Conservation (phyloP, 2,113 vertebrate species). For the Periophthalmodon schlosseri region DNA sequence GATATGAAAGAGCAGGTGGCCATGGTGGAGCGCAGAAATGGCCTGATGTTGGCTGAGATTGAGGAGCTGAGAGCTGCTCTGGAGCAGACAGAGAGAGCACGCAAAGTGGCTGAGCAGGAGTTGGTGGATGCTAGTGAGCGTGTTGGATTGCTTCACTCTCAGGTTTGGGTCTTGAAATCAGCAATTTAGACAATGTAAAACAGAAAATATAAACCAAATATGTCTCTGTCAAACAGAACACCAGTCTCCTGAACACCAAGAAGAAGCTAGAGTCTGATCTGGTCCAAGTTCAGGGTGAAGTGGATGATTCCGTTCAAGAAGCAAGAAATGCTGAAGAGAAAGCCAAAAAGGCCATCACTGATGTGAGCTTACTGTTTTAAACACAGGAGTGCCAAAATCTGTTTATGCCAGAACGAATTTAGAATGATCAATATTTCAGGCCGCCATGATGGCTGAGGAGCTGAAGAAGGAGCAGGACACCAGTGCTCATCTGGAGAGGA, state of each 20-base stretch:
- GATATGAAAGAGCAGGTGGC: conserved; percentile 86
- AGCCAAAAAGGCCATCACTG: conserved; percentile 93
- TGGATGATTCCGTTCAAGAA: conserved; percentile 68
- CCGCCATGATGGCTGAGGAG: conserved; percentile 88
- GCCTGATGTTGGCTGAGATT: conserved; percentile 66
- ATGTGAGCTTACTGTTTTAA: conserved; percentile 60
- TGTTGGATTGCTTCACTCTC: conserved; percentile 87
- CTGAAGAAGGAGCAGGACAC: conserved; percentile 91
- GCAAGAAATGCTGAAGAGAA: conserved; percentile 89
- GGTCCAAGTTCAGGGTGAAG: conserved; percentile 65
- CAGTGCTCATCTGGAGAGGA: conserved; percentile 89
- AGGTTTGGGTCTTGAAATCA: conserved; percentile 67
- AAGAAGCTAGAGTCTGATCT: conserved; percentile 68
- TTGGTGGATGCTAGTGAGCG: conserved; percentile 87
- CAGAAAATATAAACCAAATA: neutral
- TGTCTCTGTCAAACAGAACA: conserved; percentile 47
- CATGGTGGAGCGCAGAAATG: conserved; percentile 82
- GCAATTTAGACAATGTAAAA: neutral
- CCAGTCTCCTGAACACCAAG: conserved; percentile 69
- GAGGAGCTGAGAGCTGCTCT: conserved; percentile 68
- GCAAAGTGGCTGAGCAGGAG: conserved; percentile 90
- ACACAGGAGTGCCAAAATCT: neutral
- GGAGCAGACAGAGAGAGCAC: conserved; percentile 73
- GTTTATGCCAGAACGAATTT: neutral
- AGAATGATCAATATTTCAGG: conserved; percentile 48